Base-by-base conservation (phyloP, 2,888 invertebrate genomes). In the Trichogramma evanescens region DNA sequence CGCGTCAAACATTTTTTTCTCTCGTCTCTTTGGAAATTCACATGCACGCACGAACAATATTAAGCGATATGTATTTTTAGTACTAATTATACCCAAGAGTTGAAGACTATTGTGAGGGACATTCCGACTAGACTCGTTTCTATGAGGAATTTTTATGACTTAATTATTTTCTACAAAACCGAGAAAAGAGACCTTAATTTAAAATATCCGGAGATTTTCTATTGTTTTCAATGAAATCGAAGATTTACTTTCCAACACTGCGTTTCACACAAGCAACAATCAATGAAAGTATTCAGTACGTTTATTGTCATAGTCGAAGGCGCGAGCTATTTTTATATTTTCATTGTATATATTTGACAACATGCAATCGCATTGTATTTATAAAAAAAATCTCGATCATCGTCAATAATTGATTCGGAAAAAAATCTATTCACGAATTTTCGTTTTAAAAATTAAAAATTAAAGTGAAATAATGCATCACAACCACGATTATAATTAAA, bases 291-390 rank as follows among this genome's bases (percentile, higher is more conserved):
- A 58, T 62, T 56, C 51, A 55, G 54, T 61, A 54, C 56, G 58
- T 64, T 59, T 64, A 64, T 64, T 64, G 64, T 64, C 64, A 64
- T 55, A 58, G 50, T 64, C 64, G 55, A 64, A 64, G 64, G 64
- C 64, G 64, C 61, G 64, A 46, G 59, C 64, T 62, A 62, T 62
- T 42, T 60, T 51, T 51, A 59, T 26, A 26, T 26, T 26, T 26
- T 26, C 26, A 26, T 26, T 26, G 26, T 26, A 26, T 26, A 26
- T 26, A 26, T 26, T 26, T 26, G 26, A 26, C 26, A 26, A 26
- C 26, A 39, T n/a, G 62, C 59, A 62, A 61, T 62, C 64, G 64
- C 64, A 64, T 63, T 57, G 42, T 10, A 57, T 59, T 57, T 58
- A 63, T 61, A 56, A 56, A 57, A 56, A 63, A 53, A 38, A 46